Evolutionary conservation across 2,888 invertebrate genomes (phyloP).

Genomic region (Cosmopolites sordidus): DNA sequence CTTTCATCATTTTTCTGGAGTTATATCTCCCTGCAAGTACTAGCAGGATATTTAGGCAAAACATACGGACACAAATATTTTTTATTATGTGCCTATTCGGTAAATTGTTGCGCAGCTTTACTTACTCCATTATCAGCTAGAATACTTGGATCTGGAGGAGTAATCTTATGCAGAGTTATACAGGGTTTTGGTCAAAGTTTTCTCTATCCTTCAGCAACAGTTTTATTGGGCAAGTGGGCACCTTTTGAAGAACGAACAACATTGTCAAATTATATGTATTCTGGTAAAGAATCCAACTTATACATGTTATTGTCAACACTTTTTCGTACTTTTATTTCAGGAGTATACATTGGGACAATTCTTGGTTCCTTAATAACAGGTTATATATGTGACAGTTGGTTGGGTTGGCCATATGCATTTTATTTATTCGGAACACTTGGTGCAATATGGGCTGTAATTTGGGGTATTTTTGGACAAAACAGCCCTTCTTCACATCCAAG

Average conservation of each 20-base stretch:
- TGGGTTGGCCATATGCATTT: slow-evolving; percentile 76
- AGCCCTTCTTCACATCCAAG: slow-evolving; percentile 57
- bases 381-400: slow-evolving; percentile 59
- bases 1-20: slow-evolving; percentile 79
- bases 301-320: too few relatives aligned
- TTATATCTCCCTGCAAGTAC: slow-evolving; percentile 68
- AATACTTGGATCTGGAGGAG: slow-evolving; percentile 28
- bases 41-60: slow-evolving; percentile 67
- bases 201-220: slow-evolving; percentile 66
- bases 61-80: slow-evolving; percentile 70
- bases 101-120: slow-evolving; percentile 58
- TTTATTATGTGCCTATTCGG: slow-evolving; percentile 51
- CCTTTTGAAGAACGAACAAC: slow-evolving; percentile 65
- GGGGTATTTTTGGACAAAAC: slow-evolving; percentile 60
- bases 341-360: background rate
- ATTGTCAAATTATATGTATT: slow-evolving; percentile 62
- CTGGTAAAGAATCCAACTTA: too few relatives aligned
- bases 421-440: slow-evolving; percentile 66
- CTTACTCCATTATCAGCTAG: slow-evolving; percentile 47
- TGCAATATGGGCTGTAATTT: slow-evolving; percentile 56
- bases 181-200: slow-evolving; percentile 72
- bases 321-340: slow-evolving; percentile 1
- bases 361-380: slow-evolving; percentile 46
- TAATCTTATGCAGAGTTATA: slow-evolving; percentile 30
- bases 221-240: slow-evolving; percentile 68